Evolutionary conservation across 2,113 vertebrate genomes (phyloP).

Genomic region (Nibea albiflora): DNA sequence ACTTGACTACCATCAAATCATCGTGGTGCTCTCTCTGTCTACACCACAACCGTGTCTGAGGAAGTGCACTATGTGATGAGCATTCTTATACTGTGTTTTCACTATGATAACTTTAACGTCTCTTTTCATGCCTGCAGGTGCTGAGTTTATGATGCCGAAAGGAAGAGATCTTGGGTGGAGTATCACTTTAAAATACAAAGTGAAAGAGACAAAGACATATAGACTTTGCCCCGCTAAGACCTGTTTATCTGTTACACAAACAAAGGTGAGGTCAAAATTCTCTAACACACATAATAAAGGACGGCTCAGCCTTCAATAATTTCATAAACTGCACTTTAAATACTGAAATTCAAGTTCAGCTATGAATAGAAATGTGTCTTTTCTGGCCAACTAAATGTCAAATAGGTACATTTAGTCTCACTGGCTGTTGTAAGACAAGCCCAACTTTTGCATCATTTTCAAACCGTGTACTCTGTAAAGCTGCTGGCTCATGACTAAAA

Average conservation of each 20-base stretch:
- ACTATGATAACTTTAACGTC: not conserved
- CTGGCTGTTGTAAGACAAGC: not conserved
- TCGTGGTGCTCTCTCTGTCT: not conserved
- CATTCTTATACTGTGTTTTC: not conserved
- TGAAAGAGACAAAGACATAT: constrained; percentile 23
- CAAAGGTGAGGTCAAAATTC: constrained; percentile 63
- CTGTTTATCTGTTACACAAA: constrained; percentile 54
- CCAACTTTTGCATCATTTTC: not conserved
- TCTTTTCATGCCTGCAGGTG: not conserved
- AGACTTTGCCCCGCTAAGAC: constrained; percentile 58
- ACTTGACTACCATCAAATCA: not conserved
- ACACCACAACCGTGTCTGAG: not conserved
- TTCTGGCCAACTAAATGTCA: not conserved
- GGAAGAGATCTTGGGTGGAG: not conserved
- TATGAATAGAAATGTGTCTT: not conserved
- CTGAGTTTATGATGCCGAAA: not conserved
- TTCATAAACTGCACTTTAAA: not conserved
- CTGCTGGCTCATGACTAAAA: not conserved
- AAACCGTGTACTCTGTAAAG: not conserved
- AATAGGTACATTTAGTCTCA: not conserved
- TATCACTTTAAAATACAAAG: constrained; percentile 29
- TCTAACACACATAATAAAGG: not conserved
- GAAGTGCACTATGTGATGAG: not conserved
- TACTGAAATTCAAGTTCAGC: too few species aligned
- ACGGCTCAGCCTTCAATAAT: not conserved